Conservation (phyloP, 2,797 vertebrate genomes). For the Anguilla megastoma region DNA sequence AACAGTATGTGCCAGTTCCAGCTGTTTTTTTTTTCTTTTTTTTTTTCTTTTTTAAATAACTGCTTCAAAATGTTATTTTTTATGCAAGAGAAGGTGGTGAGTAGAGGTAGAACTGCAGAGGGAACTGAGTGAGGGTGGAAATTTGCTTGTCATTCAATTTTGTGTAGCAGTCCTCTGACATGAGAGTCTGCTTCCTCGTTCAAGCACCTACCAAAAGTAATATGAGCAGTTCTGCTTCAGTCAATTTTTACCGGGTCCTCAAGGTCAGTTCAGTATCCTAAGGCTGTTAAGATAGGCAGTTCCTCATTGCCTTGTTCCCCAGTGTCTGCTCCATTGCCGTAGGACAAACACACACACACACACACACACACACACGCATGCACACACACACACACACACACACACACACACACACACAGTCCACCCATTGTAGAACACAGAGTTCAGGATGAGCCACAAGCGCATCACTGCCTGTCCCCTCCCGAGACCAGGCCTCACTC, state of each 20-base stretch:
- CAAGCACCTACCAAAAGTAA: conserved; percentile 37
- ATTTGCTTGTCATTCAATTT: conserved; percentile 63
- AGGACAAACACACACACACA: conserved; percentile 37
- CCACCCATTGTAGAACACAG: conserved; percentile 59
- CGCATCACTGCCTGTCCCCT: not conserved
- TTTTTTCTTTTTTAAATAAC: conserved; percentile 23
- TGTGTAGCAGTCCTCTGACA: conserved; percentile 74
- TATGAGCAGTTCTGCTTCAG: conserved; percentile 61
- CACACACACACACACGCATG: conserved; percentile 26
- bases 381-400: conserved; percentile 5
- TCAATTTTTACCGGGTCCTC: conserved; percentile 61
- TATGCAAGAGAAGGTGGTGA: conserved; percentile 5
- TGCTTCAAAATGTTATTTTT: not conserved
- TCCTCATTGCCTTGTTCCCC: conserved; percentile 43
- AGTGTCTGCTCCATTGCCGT: conserved; percentile 63
- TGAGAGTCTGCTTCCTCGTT: conserved; percentile 64
- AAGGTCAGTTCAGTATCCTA: conserved; percentile 65
- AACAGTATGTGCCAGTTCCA: conserved; percentile 33
- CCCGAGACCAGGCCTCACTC: conserved; percentile 50
- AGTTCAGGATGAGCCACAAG: conserved; percentile 59
- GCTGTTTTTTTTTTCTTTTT: conserved; percentile 36
- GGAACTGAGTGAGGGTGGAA: not conserved
- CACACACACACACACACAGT: conserved; percentile 31
- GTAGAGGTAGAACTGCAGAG: not conserved
- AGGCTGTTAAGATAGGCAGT: conserved; percentile 61